Conservation (phyloP, 1,140 invertebrate genomes). For the Lordiphosa stackelbergi region DNA sequence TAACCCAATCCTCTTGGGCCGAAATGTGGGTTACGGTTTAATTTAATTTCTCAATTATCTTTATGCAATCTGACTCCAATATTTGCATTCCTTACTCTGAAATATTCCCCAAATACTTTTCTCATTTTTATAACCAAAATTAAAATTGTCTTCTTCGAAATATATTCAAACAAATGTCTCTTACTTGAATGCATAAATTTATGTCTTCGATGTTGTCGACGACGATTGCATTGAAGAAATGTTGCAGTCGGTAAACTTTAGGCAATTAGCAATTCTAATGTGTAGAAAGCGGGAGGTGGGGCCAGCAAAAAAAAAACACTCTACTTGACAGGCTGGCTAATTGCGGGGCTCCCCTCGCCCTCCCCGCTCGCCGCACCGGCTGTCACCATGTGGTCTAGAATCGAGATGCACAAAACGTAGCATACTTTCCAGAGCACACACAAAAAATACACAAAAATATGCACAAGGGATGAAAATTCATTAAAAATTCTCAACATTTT, state of each 20-base stretch:
- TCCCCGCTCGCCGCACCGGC: neutral
- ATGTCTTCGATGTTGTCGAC: slow-evolving; percentile 44
- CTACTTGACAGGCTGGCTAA: slow-evolving; percentile 68
- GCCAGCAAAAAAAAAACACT: slow-evolving; percentile 47
- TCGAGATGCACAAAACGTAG: slow-evolving; percentile 19
- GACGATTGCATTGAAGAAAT: slow-evolving; percentile 61
- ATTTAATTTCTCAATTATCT: too few relatives aligned
- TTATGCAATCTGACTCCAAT: too few relatives aligned
- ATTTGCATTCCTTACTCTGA: too few relatives aligned
- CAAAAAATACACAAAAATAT: slow-evolving; percentile 52
- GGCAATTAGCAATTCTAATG: slow-evolving; percentile 73
- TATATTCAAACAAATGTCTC: slow-evolving; percentile 48
- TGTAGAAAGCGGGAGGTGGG: slow-evolving; percentile 15
- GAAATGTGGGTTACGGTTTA: too few relatives aligned
- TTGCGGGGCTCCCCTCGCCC: slow-evolving; percentile 52
- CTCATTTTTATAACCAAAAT: too few relatives aligned
- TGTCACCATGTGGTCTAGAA: slow-evolving; percentile 34
- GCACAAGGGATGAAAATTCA: slow-evolving; percentile 48
- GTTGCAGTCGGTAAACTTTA: slow-evolving; percentile 61
- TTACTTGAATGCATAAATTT: slow-evolving; percentile 32
- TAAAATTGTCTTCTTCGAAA: neutral
- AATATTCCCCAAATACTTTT: too few relatives aligned
- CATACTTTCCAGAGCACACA: slow-evolving; percentile 15
- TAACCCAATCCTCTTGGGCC: too few relatives aligned
- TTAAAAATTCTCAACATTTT: slow-evolving; percentile 60